phyloP scores from a whole-genome alignment of 1,140 invertebrate genomes.

The Drepana arcuata region DNA sequence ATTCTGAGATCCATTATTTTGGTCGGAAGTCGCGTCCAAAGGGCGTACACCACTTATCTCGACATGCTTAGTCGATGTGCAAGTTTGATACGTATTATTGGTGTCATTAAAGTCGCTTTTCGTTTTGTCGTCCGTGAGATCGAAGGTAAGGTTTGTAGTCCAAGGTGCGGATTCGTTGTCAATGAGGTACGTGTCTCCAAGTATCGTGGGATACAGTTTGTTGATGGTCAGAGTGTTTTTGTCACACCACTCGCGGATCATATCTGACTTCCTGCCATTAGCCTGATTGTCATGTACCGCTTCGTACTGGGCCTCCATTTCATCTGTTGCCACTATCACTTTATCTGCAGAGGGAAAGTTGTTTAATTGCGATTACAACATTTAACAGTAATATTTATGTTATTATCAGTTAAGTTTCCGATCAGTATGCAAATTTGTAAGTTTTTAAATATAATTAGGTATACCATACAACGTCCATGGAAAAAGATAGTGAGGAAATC shows the following conservation, averaged over 20 bases:
- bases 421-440: too few relatives aligned
- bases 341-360: constrained; percentile 69
- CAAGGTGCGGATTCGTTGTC: constrained; percentile 36
- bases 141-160: constrained; percentile 21
- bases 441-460: too few relatives aligned
- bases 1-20: constrained; percentile 21
- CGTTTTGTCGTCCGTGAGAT: constrained; percentile 20
- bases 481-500: too few relatives aligned
- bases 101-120: constrained; percentile 18
- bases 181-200: constrained; percentile 17
- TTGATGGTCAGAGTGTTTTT: constrained; percentile 50
- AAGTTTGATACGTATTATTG: constrained; percentile 40
- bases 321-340: constrained; percentile 74
- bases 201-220: constrained; percentile 52
- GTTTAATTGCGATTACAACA: constrained; percentile 3
- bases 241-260: constrained; percentile 61
- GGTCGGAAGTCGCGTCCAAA: constrained; percentile 49
- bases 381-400: too few relatives aligned
- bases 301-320: constrained; percentile 74
- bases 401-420: too few relatives aligned
- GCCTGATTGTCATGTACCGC: constrained; percentile 25
- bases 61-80: constrained; percentile 35
- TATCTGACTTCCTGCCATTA: constrained; percentile 43
- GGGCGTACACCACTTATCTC: constrained; percentile 50
- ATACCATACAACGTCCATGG: too few relatives aligned